Evolutionary conservation across 2,113 vertebrate species (phyloP).

Genomic region (Coracopsis vasa): DNA sequence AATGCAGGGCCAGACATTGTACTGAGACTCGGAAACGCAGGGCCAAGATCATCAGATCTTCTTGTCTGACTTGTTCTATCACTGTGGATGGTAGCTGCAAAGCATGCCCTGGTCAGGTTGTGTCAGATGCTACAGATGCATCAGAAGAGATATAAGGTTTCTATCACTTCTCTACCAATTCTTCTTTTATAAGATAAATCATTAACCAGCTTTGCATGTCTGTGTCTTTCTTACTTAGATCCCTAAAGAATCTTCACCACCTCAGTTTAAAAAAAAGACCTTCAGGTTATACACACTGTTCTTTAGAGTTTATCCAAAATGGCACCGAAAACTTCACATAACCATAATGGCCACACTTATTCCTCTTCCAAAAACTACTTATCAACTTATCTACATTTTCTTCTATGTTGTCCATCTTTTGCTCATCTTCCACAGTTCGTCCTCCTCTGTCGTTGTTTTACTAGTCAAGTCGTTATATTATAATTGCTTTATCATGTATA

Average conservation of each 20-base stretch:
- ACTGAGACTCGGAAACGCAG: neutral
- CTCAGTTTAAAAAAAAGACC: neutral
- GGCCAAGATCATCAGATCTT: neutral
- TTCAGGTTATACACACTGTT: neutral
- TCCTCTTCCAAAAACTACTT: neutral
- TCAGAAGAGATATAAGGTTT: neutral
- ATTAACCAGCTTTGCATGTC: neutral
- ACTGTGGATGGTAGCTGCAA: neutral
- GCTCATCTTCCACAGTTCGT: neutral
- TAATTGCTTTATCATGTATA: neutral
- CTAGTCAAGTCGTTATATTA: neutral
- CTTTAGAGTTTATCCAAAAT: neutral
- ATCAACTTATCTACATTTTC: neutral
- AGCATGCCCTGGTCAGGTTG: fast-evolving
- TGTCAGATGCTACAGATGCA: neutral
- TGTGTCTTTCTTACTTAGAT: neutral
- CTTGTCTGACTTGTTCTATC: neutral
- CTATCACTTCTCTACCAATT: neutral
- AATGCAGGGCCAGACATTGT: neutral
- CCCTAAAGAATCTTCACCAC: neutral
- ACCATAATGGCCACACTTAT: neutral
- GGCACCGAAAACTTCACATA: neutral
- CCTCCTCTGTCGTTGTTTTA: neutral
- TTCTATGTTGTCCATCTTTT: neutral
- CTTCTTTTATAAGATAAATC: neutral